Evolutionary conservation across 2,888 invertebrate genomes (phyloP), one percentile per base, ranked within the genome.

Genomic region (Dione vanillae): DNA sequence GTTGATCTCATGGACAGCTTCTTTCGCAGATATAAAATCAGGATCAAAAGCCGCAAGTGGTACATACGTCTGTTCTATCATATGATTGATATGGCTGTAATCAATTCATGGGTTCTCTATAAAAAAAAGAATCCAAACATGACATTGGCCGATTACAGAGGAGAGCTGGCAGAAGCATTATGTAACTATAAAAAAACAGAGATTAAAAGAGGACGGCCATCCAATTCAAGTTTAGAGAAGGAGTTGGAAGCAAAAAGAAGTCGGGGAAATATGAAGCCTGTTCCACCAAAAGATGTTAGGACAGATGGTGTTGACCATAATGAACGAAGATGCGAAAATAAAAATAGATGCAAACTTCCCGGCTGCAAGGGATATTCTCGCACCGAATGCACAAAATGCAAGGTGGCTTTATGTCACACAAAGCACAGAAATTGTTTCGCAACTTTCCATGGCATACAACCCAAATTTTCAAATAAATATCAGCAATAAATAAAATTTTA

Each of bases 371-470:
- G 75, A 14, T 77, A 75, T 74, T 74, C 75, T 37, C 75, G 76
- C 56, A 78, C 75, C 27, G 75, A 76, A 58, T 77, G 78, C 56
- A 76, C 73, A 9, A 78, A 78, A 72, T 78, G 76, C n/a, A n/a
- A n/a, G 59, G 75, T 79, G 58, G 76, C 77, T 49, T 64, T 78
- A 40, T 78, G 76, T 35, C 77, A 78, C 72, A 78, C 72, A 16
- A 77, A 77, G 72, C 69, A 78, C 62, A 65, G 75, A 67, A 78
- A 79, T 69, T 76, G 77, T 74, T 78, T 79, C 73, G 76, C 77
- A 74, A 66, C 62, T 73, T 78, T 77, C 70, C 71, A 73, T 49
- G 66, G 64, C 66, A 65, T 68, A 61, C 61, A 65, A n/a, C n/a
- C n/a, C n/a, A n/a, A n/a, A n/a, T n/a, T n/a, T n/a, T n/a, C n/a